These are phyloP conservation scores for Drosophila sucinea DNA, from an alignment of 1,140 invertebrate genomes.

Conservation along the genomic window DNA sequence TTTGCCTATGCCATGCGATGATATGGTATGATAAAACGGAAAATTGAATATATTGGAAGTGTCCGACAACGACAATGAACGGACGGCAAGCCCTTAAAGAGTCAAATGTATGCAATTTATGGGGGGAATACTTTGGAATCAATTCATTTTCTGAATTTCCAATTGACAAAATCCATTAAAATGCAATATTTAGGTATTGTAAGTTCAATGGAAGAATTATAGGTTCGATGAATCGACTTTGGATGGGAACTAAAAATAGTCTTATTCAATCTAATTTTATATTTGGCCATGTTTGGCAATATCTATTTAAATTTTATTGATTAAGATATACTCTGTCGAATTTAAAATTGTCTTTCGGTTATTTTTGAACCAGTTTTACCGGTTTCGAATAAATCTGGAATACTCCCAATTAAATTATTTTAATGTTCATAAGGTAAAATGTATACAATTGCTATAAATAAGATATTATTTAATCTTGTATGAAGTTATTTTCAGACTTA, in stretches of 20 bases:
- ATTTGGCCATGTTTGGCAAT: no score
- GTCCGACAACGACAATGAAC: neutral
- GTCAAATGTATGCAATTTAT: neutral
- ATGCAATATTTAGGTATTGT: neutral
- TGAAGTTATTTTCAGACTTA: no score
- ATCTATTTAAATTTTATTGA: conserved; percentile 60
- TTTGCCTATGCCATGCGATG: conserved; percentile 3
- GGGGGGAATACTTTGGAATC: neutral
- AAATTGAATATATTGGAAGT: conserved; percentile 1
- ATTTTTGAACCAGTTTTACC: no score
- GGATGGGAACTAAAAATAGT: no score
- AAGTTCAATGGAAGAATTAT: neutral
- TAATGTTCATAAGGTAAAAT: neutral
- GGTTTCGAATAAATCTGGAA: neutral
- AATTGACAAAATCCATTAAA: neutral
- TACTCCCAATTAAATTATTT: no score
- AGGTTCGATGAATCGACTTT: no score
- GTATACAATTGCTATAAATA: no score
- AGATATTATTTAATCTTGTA: no score
- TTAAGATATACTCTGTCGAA: conserved; percentile 37
- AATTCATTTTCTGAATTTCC: neutral
- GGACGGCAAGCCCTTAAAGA: neutral
- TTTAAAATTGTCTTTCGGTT: neutral
- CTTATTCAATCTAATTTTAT: no score
- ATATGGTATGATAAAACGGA: neutral